A percentile compares a stretch with the other conserved stretches of the same genome.
Evolutionary conservation across 1,140 invertebrate genomes (phyloP).

Genomic region (Ladona fulva): DNA sequence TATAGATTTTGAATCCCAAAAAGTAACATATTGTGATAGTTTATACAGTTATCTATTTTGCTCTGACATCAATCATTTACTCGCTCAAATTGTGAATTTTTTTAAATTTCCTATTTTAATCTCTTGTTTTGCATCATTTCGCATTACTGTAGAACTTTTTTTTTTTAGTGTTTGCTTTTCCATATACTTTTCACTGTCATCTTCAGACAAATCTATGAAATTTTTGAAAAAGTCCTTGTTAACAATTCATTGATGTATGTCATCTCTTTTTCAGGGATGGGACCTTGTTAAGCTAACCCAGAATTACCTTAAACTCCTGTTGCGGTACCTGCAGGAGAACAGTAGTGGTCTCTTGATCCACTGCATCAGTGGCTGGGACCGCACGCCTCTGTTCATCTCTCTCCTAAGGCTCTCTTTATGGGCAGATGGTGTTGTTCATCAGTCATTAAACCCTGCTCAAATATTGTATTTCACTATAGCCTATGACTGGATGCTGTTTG

Average conservation of each 20-base stretch:
- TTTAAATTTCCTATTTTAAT: too few species aligned
- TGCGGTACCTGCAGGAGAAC: conserved; percentile 52
- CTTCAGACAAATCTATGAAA: too few species aligned
- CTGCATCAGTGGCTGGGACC: conserved; percentile 82
- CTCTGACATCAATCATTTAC: too few species aligned
- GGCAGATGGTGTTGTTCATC: conserved; percentile 75
- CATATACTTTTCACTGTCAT: too few species aligned
- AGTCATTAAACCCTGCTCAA: conserved; percentile 53
- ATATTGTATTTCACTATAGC: conserved; percentile 75
- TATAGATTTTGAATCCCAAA: too few species aligned
- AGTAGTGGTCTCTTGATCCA: conserved; percentile 68
- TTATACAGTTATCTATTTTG: too few species aligned
- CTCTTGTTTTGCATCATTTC: too few species aligned
- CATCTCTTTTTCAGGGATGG: conserved; percentile 46
- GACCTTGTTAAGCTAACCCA: conserved; percentile 66
- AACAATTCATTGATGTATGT: conserved; percentile 13
- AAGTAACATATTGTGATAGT: too few species aligned
- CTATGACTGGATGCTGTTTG: conserved; percentile 82
- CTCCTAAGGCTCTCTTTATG: conserved; percentile 67
- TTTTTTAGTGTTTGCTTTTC: too few species aligned
- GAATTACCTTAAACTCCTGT: conserved; percentile 68
- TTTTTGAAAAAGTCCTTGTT: too few species aligned
- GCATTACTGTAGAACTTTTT: too few species aligned
- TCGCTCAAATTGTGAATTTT: too few species aligned
- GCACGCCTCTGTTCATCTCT: conserved; percentile 74